phyloP scores from a whole-genome alignment of 1,140 invertebrate species.

The Aphis gossypii region DNA sequence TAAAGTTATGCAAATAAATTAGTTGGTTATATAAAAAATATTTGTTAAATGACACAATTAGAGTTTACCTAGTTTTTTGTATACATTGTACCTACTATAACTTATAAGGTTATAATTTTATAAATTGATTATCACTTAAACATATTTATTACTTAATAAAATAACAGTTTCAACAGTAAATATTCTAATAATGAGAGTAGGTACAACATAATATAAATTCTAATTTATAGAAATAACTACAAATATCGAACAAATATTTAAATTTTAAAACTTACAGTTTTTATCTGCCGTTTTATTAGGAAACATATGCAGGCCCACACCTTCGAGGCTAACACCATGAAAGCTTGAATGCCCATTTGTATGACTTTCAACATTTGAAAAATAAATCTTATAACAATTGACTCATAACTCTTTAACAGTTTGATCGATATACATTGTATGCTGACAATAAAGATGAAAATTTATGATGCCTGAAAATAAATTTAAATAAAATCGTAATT shows the following conservation, averaged over 20 bases:
- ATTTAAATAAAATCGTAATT: background rate
- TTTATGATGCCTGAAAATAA: background rate
- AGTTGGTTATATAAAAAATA: background rate
- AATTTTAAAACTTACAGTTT: slow-evolving; percentile 80
- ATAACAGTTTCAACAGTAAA: background rate
- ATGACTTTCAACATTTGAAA: slow-evolving; percentile 89
- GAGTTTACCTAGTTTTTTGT: background rate
- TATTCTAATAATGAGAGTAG: background rate
- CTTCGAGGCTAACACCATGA: slow-evolving; percentile 91
- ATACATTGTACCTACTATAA: background rate
- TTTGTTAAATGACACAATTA: background rate
- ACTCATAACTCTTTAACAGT: slow-evolving; percentile 22
- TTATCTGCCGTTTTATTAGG: slow-evolving; percentile 93
- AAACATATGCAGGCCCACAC: slow-evolving; percentile 98
- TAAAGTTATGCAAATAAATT: background rate
- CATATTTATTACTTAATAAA: background rate
- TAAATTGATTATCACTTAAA: background rate
- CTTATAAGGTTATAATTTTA: background rate
- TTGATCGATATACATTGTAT: background rate
- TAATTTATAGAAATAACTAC: background rate
- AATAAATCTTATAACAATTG: slow-evolving; percentile 24
- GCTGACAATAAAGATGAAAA: too few relatives aligned
- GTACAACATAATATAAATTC: background rate
- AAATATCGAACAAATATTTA: background rate
- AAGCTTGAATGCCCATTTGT: slow-evolving; percentile 96